These are phyloP conservation scores for Pollenia labialis DNA, from an alignment of 2,888 invertebrate species.

Conservation along the genomic window DNA sequence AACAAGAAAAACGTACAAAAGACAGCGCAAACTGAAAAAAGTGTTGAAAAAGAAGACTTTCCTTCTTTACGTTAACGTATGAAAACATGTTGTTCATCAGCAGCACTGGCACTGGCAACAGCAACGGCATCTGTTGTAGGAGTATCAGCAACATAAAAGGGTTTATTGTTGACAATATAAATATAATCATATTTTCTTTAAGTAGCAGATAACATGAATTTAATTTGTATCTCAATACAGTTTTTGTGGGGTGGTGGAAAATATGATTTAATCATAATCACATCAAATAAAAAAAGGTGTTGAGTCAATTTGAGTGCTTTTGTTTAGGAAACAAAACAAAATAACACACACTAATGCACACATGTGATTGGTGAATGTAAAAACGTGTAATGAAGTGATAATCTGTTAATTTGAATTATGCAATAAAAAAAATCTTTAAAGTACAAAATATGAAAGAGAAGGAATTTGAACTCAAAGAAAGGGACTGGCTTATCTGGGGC, in stretches of 20 bases:
- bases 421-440: too few species aligned
- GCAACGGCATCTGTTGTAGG: constrained; percentile 1
- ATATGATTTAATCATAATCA: constrained; percentile 44
- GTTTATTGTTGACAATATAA: constrained; percentile 61
- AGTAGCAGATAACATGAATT: constrained; percentile 64
- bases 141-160: constrained; percentile 33
- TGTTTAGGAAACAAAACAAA: neutral
- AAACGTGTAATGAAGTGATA: neutral
- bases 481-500: too few species aligned
- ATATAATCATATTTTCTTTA: constrained; percentile 58
- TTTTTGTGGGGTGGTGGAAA: neutral
- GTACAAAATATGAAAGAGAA: too few species aligned
- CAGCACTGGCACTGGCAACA: constrained; percentile 3
- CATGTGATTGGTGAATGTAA: neutral
- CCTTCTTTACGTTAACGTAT: constrained; percentile 21
- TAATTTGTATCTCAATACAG: constrained; percentile 40
- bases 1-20: neutral
- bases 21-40: constrained; percentile 8
- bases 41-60: neutral
- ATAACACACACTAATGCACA: neutral
- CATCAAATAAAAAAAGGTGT: constrained; percentile 31
- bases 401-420: neutral
- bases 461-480: too few species aligned
- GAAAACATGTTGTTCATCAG: constrained; percentile 40
- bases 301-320: constrained; percentile 10